Evolutionary conservation across 2,888 invertebrate species (phyloP), one percentile per base, ranked within the genome.

Genomic region (Caenorhabditis sp.): DNA sequence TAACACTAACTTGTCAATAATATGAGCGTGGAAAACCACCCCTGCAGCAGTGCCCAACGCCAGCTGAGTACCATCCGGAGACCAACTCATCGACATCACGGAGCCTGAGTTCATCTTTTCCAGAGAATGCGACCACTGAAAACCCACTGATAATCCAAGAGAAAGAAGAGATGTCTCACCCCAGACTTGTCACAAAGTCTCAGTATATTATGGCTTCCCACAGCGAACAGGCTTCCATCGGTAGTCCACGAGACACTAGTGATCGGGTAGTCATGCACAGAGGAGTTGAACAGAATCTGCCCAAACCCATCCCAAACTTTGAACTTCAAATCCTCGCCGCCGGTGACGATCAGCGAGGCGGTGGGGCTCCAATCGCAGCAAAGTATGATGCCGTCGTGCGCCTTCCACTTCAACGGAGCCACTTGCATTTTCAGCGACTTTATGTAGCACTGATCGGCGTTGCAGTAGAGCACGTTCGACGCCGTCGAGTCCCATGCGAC

Each of bases 301-400:
- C 98, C 98, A 92, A 95, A 96, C 0, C 94, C 94, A 93, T 99
- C 97, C 98, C 98, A 99, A 19, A 95, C 95, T 94, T 96, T 96
- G 87, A 95, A 96, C 87, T 94, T 94, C 85, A 96, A 96, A 93
- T 95, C 95, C 92, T 95, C 95, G n/a, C 93, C 94, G 5, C 94
- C 95, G 22, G 95, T 94, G n/a, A 95, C 92, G 68, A 95, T 94
- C 12, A 94, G 91, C 82, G 93, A 93, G 72, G 93, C 93, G n/a
- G 93, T 92, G 28, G 94, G 93, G 90, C 94, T 94, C 95, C 95
- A 95, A 70, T 94, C 94, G 6, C 94, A 93, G 85, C 94, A 94
- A 61, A 98, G 93, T 80, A 99, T 95, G 1, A 98, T 93, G 1
- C 96, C 96, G 89, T 98, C 98, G 91, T 99, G 99, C 5, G 96